These are phyloP conservation scores for Archips xylosteana DNA, from an alignment of 2,888 invertebrate species.

Conservation along the genomic window DNA sequence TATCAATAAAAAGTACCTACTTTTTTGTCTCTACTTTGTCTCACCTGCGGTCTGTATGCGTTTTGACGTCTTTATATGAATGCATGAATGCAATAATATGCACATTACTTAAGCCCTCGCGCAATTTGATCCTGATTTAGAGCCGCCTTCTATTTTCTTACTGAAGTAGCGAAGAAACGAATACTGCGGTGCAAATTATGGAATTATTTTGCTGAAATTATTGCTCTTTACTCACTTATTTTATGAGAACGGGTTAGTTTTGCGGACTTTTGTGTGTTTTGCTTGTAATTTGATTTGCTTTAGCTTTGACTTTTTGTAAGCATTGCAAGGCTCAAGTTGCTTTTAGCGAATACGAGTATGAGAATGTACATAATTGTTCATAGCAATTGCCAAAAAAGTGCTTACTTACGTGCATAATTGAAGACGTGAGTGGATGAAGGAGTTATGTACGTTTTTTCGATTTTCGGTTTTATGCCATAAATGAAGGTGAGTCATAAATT, in stretches of 20 bases:
- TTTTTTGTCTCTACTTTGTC: constrained; percentile 7
- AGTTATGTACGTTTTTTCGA: no score
- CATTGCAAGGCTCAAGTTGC: neutral
- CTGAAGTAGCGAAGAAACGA: constrained; percentile 79
- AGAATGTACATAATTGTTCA: no score
- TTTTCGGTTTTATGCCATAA: no score
- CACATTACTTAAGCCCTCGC: constrained; percentile 77
- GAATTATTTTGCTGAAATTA: constrained; percentile 64
- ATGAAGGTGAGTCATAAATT: no score
- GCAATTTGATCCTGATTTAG: constrained; percentile 80
- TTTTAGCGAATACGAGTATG: neutral
- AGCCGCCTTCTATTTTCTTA: constrained; percentile 71
- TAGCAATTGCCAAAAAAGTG: no score
- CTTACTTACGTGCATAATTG: no score
- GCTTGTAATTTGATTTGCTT: constrained; percentile 15
- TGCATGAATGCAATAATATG: constrained; percentile 78
- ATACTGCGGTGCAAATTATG: constrained; percentile 62
- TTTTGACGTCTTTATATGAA: constrained; percentile 80
- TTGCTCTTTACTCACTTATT: constrained; percentile 45
- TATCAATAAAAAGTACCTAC: neutral
- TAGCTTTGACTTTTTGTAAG: neutral
- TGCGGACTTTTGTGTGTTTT: constrained; percentile 15
- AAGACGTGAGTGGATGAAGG: no score
- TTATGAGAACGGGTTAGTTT: constrained; percentile 28
- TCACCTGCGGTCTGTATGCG: constrained; percentile 34